A percentile compares a stretch with the other conserved stretches of the same genome.
Conservation (phyloP, 2,888 invertebrate species). For the Clistopyga incitator region DNA sequence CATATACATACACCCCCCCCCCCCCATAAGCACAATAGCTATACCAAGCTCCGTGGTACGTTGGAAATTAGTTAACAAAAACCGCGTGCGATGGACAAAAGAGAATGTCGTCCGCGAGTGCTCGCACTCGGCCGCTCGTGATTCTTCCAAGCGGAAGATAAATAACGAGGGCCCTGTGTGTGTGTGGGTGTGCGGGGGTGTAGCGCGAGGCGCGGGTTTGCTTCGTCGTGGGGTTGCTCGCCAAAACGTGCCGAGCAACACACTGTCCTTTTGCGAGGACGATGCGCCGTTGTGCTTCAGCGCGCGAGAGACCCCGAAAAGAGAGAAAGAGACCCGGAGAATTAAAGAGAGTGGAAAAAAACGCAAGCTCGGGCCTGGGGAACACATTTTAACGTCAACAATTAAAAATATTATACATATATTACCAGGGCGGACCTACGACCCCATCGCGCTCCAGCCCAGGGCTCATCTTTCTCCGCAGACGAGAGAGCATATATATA, state of each 20-base stretch:
- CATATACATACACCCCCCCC: too few relatives aligned
- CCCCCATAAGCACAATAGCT: not conserved
- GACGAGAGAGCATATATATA: conserved; percentile 50
- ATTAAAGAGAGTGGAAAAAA: conserved; percentile 52
- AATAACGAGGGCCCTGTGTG: conserved; percentile 79
- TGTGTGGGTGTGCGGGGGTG: too few relatives aligned
- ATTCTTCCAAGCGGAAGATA: conserved; percentile 83
- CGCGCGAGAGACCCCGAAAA: conserved; percentile 48
- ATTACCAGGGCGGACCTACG: conserved; percentile 73
- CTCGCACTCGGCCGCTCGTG: conserved; percentile 69
- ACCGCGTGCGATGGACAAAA: conserved; percentile 40
- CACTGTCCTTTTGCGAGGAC: conserved; percentile 60
- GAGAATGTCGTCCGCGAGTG: conserved; percentile 40
- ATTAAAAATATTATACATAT: conserved; percentile 84
- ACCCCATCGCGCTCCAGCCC: conserved; percentile 66
- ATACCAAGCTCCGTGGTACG: conserved; percentile 14
- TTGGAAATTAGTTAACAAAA: conserved; percentile 48
- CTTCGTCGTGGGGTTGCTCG: conserved; percentile 55
- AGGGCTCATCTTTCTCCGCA: conserved; percentile 79
- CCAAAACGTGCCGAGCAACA: conserved; percentile 57
- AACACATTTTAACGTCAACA: conserved; percentile 84
- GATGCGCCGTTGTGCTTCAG: conserved; percentile 55
- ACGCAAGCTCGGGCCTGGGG: conserved; percentile 72
- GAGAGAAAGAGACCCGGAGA: conserved; percentile 28
- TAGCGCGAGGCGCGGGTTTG: conserved; percentile 49